Evolutionary conservation across 2,113 vertebrate genomes (phyloP), one percentile per base, ranked within the genome.

Genomic region (Rhinichthys klamathensis): DNA sequence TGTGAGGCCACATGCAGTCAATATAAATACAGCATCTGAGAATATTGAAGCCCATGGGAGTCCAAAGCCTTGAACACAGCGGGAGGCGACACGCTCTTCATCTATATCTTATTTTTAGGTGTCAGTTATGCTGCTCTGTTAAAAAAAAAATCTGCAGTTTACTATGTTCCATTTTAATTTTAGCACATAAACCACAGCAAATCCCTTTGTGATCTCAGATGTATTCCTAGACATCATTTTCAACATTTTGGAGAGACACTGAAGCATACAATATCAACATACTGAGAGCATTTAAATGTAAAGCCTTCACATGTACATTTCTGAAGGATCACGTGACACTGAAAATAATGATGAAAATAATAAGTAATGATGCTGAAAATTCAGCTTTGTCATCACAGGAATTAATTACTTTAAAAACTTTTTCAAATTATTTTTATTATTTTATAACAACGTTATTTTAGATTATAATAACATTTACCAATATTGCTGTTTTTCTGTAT

Each of bases 1-100:
- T 77, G 51, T 75, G 63, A 84, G 69, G 56, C 83, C 44, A 74
- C 72, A 76, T 67, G 70, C 51, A 84, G 88, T 86, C 75, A 78
- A 61, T 82, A 70, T 76, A 79, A 87, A 84, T 78, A 80, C 21
- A 6, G 49, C 74, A 84, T 83, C 51, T 58, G 79, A 86, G 76
- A 38, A 84, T 75, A 80, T 82, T 75, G 49, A 61, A 61, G 49
- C 78, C 61, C 69, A 76, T 77, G 61, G 51, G 77, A 76, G 32
- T 74, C 38, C 16, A 70, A 51, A 35, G 72, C 32, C 73, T 67
- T 46, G 51, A 83, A 51, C 54, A 85, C 83, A 49, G 38, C 44
- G 8, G 63, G 67, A 72, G 21, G 27, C 15, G 18, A 84, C 69
- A 84, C 1, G 38, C 38, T 67, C 38, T 72, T 72, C 49, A 72